A percentile compares a stretch with the other conserved stretches of the same genome.
Evolutionary conservation across 2,888 invertebrate species (phyloP).

Genomic region (Acronicta psi): DNA sequence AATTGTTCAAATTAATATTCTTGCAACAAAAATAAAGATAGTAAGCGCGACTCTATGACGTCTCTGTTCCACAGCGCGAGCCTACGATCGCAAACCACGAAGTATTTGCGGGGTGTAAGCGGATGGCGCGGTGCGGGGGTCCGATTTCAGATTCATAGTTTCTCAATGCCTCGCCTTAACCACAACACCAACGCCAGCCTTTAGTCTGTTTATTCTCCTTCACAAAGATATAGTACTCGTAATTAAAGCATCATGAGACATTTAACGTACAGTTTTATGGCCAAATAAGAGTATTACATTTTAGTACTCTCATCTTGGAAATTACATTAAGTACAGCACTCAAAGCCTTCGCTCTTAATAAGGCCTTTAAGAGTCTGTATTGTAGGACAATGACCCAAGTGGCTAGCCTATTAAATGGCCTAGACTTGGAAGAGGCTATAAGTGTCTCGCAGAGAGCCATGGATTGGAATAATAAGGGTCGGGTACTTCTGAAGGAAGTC

Average conservation of each 20-base stretch:
- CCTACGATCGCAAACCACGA: no score
- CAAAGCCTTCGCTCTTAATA: constrained; percentile 9
- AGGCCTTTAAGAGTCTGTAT: constrained; percentile 12
- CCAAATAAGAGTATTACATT: constrained; percentile 4
- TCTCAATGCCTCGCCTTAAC: no score
- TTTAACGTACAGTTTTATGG: constrained; percentile 2
- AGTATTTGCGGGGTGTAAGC: no score
- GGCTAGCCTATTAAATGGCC: constrained; percentile 7
- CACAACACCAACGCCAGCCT: no score
- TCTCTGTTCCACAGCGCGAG: no score
- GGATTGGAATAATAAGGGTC: constrained; percentile 20
- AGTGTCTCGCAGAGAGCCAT: constrained; percentile 8
- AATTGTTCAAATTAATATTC: no score
- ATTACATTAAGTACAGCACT: constrained; percentile 15
- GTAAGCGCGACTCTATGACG: no score
- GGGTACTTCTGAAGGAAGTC: background rate
- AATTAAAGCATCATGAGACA: constrained; percentile 23
- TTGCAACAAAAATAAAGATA: no score
- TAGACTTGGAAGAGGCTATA: constrained; percentile 8
- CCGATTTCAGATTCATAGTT: no score
- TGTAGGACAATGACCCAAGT: constrained; percentile 15
- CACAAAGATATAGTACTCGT: constrained; percentile 16
- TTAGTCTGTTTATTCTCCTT: background rate
- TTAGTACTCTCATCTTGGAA: constrained; percentile 20
- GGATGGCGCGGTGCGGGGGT: no score